These are phyloP conservation scores for Saguinus imperator DNA, from an alignment of 2,113 vertebrate species.

Conservation along the genomic window DNA sequence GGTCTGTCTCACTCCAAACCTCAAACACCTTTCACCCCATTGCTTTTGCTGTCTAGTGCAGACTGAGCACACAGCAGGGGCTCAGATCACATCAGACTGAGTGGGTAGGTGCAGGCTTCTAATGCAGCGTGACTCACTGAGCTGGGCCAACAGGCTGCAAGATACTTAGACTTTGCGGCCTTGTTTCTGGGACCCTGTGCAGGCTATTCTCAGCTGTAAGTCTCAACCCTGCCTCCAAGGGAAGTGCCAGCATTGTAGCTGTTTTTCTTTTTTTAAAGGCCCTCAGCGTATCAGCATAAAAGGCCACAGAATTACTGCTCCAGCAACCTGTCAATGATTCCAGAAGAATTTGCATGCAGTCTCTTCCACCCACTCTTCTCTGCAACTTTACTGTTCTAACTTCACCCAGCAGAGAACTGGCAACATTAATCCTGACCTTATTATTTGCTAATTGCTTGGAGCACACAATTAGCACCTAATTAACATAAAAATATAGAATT, in stretches of 20 bases:
- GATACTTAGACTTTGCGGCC: neutral
- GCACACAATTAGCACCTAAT: slow-evolving; percentile 75
- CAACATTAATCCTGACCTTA: slow-evolving; percentile 75
- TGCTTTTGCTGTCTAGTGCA: neutral
- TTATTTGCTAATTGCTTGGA: slow-evolving; percentile 77
- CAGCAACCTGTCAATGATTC: slow-evolving; percentile 40
- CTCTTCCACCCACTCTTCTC: slow-evolving; percentile 53
- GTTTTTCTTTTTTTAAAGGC: neutral
- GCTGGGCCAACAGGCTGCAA: neutral
- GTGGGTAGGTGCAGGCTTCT: neutral
- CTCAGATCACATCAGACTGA: neutral
- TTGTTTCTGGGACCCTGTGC: neutral
- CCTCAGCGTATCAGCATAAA: slow-evolving; percentile 25
- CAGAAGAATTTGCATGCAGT: slow-evolving; percentile 25
- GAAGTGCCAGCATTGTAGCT: neutral
- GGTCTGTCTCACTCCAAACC: neutral
- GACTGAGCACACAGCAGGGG: neutral
- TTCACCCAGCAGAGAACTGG: slow-evolving; percentile 54
- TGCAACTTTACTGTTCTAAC: slow-evolving; percentile 41
- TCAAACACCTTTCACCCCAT: neutral
- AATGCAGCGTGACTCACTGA: neutral
- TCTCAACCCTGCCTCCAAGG: neutral
- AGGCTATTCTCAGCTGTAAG: neutral
- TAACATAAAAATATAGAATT: slow-evolving; percentile 73
- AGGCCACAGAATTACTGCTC: slow-evolving; percentile 26